A percentile compares a stretch with the other conserved stretches of the same genome.
Conservation (phyloP, 2,888 invertebrate genomes). For the Exocentrus adspersus region DNA sequence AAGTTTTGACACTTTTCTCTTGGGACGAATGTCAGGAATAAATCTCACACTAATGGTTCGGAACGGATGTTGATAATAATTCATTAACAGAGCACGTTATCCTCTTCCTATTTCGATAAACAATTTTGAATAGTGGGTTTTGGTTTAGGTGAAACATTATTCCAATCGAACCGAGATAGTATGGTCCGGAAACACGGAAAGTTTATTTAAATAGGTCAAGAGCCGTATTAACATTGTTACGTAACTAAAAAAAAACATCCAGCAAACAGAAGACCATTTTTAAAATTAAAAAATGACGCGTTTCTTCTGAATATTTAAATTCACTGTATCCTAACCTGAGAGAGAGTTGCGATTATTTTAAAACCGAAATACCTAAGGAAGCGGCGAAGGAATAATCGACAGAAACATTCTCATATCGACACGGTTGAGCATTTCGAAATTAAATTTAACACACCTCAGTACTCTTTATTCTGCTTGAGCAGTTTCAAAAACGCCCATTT, state of each 20-base stretch:
- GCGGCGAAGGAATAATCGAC: slow-evolving; percentile 12
- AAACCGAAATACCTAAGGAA: slow-evolving; percentile 14
- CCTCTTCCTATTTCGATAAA: slow-evolving; percentile 42
- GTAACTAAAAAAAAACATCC: too few relatives aligned
- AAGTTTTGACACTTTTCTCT: slow-evolving; percentile 51
- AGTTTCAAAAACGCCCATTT: slow-evolving; percentile 53
- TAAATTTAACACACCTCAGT: slow-evolving; percentile 52
- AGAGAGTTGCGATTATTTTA: not conserved
- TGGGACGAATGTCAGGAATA: slow-evolving; percentile 52
- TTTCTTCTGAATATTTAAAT: not conserved
- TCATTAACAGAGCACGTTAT: slow-evolving; percentile 38
- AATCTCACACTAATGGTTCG: slow-evolving; percentile 51
- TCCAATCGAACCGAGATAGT: not conserved
- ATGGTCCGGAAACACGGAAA: not conserved
- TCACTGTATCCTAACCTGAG: not conserved
- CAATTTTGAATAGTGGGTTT: slow-evolving; percentile 13
- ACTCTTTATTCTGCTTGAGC: slow-evolving; percentile 50
- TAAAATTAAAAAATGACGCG: too few relatives aligned
- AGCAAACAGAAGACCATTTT: too few relatives aligned
- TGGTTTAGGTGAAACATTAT: slow-evolving; percentile 1
- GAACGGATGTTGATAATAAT: slow-evolving; percentile 49
- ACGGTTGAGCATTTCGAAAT: slow-evolving; percentile 44
- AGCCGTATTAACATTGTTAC: too few relatives aligned
- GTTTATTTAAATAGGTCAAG: too few relatives aligned
- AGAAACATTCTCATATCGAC: slow-evolving; percentile 14